Evolutionary conservation across 1,140 invertebrate species (phyloP), one percentile per base, ranked within the genome.

Genomic region (Euwallacea fornicatus): DNA sequence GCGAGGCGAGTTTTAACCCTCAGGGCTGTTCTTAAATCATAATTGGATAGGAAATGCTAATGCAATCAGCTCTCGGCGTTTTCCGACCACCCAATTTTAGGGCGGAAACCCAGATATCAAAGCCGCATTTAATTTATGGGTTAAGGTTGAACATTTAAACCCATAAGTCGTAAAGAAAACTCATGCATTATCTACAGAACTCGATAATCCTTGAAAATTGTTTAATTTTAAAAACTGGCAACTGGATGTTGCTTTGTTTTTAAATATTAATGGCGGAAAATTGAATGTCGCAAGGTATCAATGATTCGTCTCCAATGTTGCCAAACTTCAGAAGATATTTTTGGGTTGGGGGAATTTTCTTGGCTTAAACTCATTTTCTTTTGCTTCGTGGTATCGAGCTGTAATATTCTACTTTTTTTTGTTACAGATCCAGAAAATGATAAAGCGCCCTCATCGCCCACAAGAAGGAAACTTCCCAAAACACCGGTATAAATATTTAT

Each of bases 381-480:
- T 50, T 6, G 13, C 9, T 6, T 10, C 9, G 9, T 56, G 9
- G 16, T 2, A 56, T 58, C 55, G n/a, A 13, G 4, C 7, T 58
- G 21, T 7, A 33, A 7, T 58, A 33, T 58, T 58, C 21, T 16
- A 15, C n/a, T 16, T 10, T 58, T 6, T 16, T 61, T 61, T 43
- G 33, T 89, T 86, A 75, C 89, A 90, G 89, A 90, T 83, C 84
- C 87, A 59, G 89, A 91, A 80, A 86, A 86, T 80, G 91, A 93
- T 80, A 93, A 93, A 87, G 88, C 90, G 74, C 91, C 91, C 76
- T 90, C 91, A 73, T 93, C 92, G 79, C 92, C 93, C 77, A 94
- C 92, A 75, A 88, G 93, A 86, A 88, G 93, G 87, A 95, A 94
- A 90, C 87, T 95, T 83, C 93, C 93, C 83, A 94, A 94, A 88